phyloP scores from a whole-genome alignment of 2,888 invertebrate genomes.

The Cryptus viduatorius region DNA sequence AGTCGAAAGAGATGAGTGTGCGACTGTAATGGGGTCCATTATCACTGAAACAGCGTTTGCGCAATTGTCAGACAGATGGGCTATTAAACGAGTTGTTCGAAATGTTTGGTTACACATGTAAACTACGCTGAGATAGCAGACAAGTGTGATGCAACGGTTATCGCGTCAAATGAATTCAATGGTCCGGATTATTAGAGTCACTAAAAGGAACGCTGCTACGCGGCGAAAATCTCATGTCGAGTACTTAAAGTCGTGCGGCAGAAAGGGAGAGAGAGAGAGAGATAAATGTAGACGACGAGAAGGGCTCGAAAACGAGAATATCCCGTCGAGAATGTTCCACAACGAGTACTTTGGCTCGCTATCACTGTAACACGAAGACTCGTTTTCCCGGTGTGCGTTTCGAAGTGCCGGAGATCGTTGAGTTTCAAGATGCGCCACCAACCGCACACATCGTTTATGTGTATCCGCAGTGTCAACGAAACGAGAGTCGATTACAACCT shows the following conservation, averaged over 20 bases:
- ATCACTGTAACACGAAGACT: background rate
- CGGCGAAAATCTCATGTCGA: conserved; percentile 7
- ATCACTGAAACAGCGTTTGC: background rate
- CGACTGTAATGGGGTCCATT: background rate
- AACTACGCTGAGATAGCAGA: background rate
- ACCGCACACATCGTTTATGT: background rate
- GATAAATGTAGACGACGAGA: background rate
- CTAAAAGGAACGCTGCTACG: background rate
- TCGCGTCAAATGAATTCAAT: conserved; percentile 20
- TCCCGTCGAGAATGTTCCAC: background rate
- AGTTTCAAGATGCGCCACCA: background rate
- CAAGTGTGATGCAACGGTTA: background rate
- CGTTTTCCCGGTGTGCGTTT: background rate
- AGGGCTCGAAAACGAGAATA: background rate
- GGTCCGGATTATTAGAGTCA: background rate
- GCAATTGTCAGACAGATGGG: background rate
- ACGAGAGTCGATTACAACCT: background rate
- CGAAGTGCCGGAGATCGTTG: conserved; percentile 12
- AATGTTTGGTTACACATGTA: conserved; percentile 13
- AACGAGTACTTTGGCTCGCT: background rate
- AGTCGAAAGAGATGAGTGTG: background rate
- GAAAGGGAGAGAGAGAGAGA: background rate
- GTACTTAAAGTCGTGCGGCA: conserved; percentile 12
- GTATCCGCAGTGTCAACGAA: background rate
- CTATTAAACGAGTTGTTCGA: conserved; percentile 5